Evolutionary conservation across 2,888 invertebrate species (phyloP).

Genomic region (Microctonus aethiopoides): DNA sequence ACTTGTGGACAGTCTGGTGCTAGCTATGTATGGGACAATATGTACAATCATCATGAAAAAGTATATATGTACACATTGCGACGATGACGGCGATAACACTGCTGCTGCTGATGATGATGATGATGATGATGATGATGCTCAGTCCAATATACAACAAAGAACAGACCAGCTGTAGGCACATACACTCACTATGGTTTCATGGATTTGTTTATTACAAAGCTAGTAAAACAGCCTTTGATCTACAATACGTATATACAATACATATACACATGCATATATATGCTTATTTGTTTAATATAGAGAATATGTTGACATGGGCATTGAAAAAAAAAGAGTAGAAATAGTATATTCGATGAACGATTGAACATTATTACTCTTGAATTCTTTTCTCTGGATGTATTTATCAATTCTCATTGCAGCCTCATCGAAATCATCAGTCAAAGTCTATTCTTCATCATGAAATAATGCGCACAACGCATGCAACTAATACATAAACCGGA

Average conservation of each 20-base stretch:
- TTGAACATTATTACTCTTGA: neutral
- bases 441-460: neutral
- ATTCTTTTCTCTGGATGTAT: neutral
- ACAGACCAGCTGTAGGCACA: conserved; percentile 8
- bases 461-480: neutral
- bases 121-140: neutral
- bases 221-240: neutral
- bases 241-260: neutral
- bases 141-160: conserved; percentile 8
- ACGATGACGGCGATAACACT: neutral
- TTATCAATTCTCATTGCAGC: neutral
- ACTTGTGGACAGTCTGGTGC: neutral
- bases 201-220: neutral
- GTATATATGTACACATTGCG: neutral
- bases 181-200: neutral
- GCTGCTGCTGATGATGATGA: neutral
- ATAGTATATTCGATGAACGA: neutral
- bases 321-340: neutral
- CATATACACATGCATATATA: no score
- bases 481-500: neutral
- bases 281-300: no score
- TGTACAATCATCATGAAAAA: neutral
- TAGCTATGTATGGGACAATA: neutral
- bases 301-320: neutral
- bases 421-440: neutral